A percentile compares a stretch with the other conserved stretches of the same genome.
Conservation (phyloP, 2,113 vertebrate species). For the Cardinalis cardinalis region DNA sequence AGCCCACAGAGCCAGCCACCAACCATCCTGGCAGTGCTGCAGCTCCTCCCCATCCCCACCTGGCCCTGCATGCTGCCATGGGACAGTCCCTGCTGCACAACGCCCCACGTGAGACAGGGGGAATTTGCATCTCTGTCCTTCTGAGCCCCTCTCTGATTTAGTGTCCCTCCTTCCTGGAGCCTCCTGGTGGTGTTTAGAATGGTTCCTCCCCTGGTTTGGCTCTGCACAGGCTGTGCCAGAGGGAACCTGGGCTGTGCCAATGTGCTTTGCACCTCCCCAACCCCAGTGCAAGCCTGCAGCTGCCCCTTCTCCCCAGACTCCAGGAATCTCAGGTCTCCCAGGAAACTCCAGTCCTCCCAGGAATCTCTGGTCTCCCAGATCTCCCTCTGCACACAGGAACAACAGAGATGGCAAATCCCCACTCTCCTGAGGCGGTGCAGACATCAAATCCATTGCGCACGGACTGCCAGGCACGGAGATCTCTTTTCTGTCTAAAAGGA, state of each 20-base stretch:
- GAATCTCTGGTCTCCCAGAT: too few relatives aligned
- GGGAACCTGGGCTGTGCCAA: not conserved
- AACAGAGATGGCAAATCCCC: fast-evolving
- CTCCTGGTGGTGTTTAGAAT: not conserved
- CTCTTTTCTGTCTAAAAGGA: not conserved
- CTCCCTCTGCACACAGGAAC: not conserved
- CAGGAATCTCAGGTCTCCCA: not conserved
- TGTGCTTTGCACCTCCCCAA: not conserved
- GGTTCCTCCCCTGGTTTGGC: not conserved
- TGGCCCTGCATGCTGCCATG: not conserved
- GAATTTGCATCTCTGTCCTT: not conserved
- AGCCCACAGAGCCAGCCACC: not conserved
- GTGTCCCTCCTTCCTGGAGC: not conserved
- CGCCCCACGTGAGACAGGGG: fast-evolving
- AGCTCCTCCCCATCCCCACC: not conserved
- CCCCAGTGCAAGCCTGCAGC: not conserved
- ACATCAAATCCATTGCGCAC: not conserved
- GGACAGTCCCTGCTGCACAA: not conserved
- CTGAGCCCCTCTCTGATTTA: not conserved
- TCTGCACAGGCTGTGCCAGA: not conserved
- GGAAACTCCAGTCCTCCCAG: too few relatives aligned
- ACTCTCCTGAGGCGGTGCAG: not conserved
- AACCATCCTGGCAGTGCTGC: not conserved
- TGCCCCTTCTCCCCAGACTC: not conserved
- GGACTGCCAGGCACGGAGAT: not conserved